phyloP scores from a whole-genome alignment of 2,888 invertebrate genomes.

The Andrena camellia region DNA sequence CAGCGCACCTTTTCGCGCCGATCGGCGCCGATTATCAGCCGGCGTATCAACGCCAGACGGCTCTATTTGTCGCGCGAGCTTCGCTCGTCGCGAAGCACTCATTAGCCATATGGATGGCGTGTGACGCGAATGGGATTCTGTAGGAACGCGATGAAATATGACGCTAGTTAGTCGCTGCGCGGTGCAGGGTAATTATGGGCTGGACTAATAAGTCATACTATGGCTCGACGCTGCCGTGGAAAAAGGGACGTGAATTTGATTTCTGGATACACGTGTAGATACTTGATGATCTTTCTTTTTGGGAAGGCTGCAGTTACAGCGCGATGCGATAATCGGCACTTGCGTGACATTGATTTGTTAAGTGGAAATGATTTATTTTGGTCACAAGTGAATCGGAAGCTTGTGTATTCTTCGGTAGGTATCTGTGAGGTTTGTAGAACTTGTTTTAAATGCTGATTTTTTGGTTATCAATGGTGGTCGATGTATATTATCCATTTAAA shows the following conservation, averaged over 20 bases:
- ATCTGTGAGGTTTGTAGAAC: too few relatives aligned
- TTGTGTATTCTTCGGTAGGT: too few relatives aligned
- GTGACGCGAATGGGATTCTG: background rate
- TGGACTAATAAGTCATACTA: background rate
- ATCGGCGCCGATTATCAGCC: slow-evolving; percentile 8
- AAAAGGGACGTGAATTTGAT: background rate
- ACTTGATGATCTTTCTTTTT: too few relatives aligned
- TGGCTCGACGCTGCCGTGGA: background rate
- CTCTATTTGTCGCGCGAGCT: slow-evolving; percentile 8
- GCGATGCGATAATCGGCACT: too few relatives aligned
- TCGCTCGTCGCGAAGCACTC: slow-evolving; percentile 14
- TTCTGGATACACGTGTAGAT: background rate
- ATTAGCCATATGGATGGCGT: background rate
- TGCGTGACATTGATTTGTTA: too few relatives aligned
- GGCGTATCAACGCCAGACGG: slow-evolving; percentile 4
- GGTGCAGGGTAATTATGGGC: background rate
- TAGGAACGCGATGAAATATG: background rate
- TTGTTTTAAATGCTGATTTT: too few relatives aligned
- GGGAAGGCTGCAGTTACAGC: too few relatives aligned
- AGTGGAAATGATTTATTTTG: too few relatives aligned
- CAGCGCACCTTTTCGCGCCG: background rate
- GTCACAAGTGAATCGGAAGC: too few relatives aligned
- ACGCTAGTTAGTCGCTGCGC: background rate
- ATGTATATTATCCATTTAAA: too few relatives aligned
- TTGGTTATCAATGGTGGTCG: too few relatives aligned